Evolutionary conservation across 2,797 vertebrate species (phyloP).

Genomic region (Silurus aristotelis): DNA sequence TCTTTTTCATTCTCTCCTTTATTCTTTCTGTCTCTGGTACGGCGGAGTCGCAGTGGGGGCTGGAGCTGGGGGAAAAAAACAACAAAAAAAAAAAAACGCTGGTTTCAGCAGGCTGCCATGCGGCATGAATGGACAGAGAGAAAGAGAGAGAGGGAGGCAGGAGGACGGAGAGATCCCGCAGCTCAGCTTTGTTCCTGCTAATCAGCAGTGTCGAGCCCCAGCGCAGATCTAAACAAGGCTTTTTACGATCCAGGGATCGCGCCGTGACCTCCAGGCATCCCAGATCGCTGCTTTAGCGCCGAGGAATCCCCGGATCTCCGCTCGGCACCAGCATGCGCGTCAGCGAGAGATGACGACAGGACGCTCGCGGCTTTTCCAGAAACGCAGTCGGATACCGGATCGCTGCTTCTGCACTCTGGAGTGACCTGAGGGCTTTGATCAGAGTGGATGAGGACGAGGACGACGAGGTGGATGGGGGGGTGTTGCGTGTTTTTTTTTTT

Average conservation of each 20-base stretch:
- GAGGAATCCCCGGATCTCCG: conserved; percentile 32
- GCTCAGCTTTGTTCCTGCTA: conserved; percentile 49
- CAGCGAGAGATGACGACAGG: conserved; percentile 18
- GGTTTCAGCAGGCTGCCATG: conserved; percentile 57
- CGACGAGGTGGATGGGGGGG: background rate
- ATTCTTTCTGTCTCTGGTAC: conserved; percentile 13
- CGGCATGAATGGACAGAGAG: conserved; percentile 40
- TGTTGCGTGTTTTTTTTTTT: background rate
- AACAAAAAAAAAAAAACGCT: conserved; percentile 44
- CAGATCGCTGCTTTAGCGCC: conserved; percentile 31
- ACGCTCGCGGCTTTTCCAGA: background rate
- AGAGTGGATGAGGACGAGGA: background rate
- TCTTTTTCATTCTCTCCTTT: conserved; percentile 12
- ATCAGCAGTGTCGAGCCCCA: conserved; percentile 22
- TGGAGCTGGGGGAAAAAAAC: conserved; percentile 25
- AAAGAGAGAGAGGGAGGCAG: background rate
- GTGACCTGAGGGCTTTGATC: background rate
- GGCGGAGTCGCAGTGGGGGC: conserved; percentile 54
- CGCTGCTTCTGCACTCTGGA: background rate
- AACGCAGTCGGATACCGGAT: background rate
- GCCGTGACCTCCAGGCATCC: conserved; percentile 35
- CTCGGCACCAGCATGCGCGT: background rate
- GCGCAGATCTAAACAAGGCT: background rate
- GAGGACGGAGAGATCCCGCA: conserved; percentile 12
- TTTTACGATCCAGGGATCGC: background rate